These are phyloP conservation scores for Canis aureus DNA, from an alignment of 2,113 vertebrate species.

Conservation along the genomic window DNA sequence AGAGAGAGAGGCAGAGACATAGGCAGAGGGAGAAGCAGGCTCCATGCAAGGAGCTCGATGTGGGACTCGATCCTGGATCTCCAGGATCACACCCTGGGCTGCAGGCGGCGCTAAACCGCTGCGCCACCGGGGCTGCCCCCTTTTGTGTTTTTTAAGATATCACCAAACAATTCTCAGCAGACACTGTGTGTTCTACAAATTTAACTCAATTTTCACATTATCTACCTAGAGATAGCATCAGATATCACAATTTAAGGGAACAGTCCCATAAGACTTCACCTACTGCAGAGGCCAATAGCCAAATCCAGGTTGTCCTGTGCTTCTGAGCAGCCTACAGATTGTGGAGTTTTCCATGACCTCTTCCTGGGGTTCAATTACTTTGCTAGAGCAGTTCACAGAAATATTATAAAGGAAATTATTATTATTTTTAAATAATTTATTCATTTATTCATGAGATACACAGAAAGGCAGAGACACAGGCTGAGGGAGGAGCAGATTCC, in stretches of 20 bases:
- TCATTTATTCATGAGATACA: no score
- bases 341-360: not conserved
- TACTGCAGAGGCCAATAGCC: not conserved
- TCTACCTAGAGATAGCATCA: not conserved
- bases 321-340: not conserved
- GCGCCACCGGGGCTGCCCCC: no score
- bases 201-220: not conserved
- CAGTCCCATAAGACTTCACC: not conserved
- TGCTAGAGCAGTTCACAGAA: not conserved
- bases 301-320: not conserved
- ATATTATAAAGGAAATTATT: not conserved
- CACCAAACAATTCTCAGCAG: not conserved
- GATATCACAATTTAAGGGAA: not conserved
- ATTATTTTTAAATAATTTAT: no score
- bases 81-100: no score
- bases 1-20: no score
- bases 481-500: no score
- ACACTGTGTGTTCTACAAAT: not conserved
- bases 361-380: not conserved
- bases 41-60: no score
- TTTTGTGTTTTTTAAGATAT: not conserved
- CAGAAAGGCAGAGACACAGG: no score
- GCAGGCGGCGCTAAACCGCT: no score
- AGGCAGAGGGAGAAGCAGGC: no score
- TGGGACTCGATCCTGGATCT: no score